These are phyloP conservation scores for Dendronephthya gigantea DNA, from an alignment of 64 coral and sea anemone species.

Conservation along the genomic window DNA sequence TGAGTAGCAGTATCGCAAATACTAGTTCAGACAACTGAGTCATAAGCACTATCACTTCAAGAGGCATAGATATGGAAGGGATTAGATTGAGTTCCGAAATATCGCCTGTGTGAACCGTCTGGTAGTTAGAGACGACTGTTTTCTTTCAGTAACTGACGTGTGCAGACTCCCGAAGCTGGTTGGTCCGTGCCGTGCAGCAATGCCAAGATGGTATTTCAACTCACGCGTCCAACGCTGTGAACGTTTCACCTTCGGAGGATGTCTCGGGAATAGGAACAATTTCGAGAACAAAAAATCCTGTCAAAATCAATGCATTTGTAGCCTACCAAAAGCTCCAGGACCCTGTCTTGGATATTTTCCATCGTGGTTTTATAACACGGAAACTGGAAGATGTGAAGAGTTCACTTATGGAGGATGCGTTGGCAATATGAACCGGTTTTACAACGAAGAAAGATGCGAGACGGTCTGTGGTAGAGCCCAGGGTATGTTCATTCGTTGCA, in stretches of 20 bases:
- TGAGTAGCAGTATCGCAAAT: no score
- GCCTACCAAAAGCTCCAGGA: conserved; percentile 33
- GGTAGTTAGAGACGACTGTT: no score
- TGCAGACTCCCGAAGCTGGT: background rate
- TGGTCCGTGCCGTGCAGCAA: background rate
- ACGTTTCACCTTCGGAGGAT: conserved; percentile 49
- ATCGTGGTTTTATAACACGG: conserved; percentile 18
- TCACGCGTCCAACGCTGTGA: conserved; percentile 35
- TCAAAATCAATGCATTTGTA: conserved; percentile 50
- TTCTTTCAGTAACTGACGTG: background rate
- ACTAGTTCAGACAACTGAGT: no score
- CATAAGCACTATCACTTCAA: no score
- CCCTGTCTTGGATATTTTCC: conserved; percentile 22
- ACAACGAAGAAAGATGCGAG: conserved; percentile 11
- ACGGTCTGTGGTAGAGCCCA: background rate
- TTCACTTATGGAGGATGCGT: conserved; percentile 39
- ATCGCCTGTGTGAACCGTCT: no score
- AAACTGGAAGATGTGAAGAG: conserved; percentile 21
- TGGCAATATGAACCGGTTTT: conserved; percentile 36
- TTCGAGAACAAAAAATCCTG: conserved; percentile 52
- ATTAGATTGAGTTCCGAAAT: no score
- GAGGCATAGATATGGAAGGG: no score
- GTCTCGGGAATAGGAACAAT: conserved; percentile 66
- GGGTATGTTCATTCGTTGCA: background rate
- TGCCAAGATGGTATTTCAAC: conserved; percentile 44